Conservation (phyloP, 2,888 invertebrate species). For the Adela reaumurella region DNA sequence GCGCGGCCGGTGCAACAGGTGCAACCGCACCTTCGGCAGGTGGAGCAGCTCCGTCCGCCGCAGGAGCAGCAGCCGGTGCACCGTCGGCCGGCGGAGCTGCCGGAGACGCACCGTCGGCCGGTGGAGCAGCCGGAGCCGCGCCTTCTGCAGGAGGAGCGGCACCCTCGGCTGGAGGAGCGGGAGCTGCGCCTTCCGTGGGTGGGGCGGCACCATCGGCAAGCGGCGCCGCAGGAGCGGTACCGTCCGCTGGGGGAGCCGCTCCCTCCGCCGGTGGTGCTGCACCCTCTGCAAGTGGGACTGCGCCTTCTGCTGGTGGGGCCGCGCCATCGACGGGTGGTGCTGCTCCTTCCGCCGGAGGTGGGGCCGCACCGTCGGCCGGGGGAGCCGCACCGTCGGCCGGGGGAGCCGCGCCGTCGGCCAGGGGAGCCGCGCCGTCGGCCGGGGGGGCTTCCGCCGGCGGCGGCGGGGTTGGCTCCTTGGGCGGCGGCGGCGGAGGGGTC, state of each 20-base stretch:
- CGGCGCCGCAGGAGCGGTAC: constrained; percentile 21
- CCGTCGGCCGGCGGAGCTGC: constrained; percentile 12
- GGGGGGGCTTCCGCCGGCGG: constrained; percentile 13
- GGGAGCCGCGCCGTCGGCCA: constrained; percentile 16
- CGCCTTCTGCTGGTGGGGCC: constrained; percentile 14
- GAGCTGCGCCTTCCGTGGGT: constrained; percentile 15
- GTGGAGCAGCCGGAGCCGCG: constrained; percentile 12
- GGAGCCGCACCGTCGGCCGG: constrained; percentile 18
- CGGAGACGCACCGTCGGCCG: constrained; percentile 12
- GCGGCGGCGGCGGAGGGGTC: constrained; percentile 13
- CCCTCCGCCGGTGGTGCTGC: constrained; percentile 21
- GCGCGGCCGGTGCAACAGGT: constrained; percentile 14
- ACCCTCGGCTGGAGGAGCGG: constrained; percentile 14
- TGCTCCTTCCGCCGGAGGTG: constrained; percentile 23
- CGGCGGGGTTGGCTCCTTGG: constrained; percentile 12
- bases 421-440: constrained; percentile 20
- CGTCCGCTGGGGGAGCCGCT: constrained; percentile 16
- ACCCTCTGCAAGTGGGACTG: constrained; percentile 22
- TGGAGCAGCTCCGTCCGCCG: constrained; percentile 15
- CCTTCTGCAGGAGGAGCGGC: constrained; percentile 16
- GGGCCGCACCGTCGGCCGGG: constrained; percentile 18
- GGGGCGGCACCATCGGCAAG: constrained; percentile 18
- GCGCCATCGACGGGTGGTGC: constrained; percentile 19
- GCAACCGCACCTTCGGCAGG: constrained; percentile 13
- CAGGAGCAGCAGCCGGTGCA: constrained; percentile 13